These are phyloP conservation scores for Onychomys arenicola DNA, from an alignment of 2,797 vertebrate genomes.

Conservation along the genomic window DNA sequence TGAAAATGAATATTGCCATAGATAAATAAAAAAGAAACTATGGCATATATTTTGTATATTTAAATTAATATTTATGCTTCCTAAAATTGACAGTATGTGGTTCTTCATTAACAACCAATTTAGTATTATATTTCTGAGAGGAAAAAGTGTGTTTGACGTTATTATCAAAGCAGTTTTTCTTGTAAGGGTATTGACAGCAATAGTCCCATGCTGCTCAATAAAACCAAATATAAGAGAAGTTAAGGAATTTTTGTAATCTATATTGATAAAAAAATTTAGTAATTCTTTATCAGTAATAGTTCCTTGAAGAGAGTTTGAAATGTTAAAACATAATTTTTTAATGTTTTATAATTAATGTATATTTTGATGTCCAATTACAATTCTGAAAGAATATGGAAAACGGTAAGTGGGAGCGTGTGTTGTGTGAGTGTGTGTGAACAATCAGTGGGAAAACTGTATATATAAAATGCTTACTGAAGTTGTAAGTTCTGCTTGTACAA, in stretches of 20 bases:
- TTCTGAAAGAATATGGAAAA: slow-evolving; percentile 85
- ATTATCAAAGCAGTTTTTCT: slow-evolving; percentile 87
- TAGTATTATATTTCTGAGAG: slow-evolving; percentile 86
- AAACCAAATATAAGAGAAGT: slow-evolving; percentile 88
- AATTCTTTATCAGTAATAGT: slow-evolving; percentile 87
- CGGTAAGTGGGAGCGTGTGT: slow-evolving; percentile 79
- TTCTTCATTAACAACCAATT: slow-evolving; percentile 87
- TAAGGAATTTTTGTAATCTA: slow-evolving; percentile 89
- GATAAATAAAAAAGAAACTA: slow-evolving; percentile 83
- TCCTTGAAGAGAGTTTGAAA: slow-evolving; percentile 87
- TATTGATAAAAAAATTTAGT: slow-evolving; percentile 87
- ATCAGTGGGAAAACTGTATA: slow-evolving; percentile 49
- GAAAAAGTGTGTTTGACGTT: slow-evolving; percentile 85
- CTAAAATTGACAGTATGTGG: slow-evolving; percentile 86
- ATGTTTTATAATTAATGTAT: slow-evolving; percentile 90
- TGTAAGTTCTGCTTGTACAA: slow-evolving; percentile 46
- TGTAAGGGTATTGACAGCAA: slow-evolving; percentile 86
- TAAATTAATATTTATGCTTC: slow-evolving; percentile 88
- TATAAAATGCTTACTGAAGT: slow-evolving; percentile 45
- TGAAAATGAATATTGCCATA: slow-evolving; percentile 83
- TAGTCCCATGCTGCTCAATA: slow-evolving; percentile 86
- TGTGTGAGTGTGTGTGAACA: slow-evolving; percentile 78
- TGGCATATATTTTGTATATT: slow-evolving; percentile 91
- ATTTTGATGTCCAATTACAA: slow-evolving; percentile 89
- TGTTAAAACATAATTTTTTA: slow-evolving; percentile 87